Percentiles rank a stretch among this genome's conserved stretches.
Evolutionary conservation across 2,888 invertebrate genomes (phyloP).

Genomic region (Chironomus riparius): DNA sequence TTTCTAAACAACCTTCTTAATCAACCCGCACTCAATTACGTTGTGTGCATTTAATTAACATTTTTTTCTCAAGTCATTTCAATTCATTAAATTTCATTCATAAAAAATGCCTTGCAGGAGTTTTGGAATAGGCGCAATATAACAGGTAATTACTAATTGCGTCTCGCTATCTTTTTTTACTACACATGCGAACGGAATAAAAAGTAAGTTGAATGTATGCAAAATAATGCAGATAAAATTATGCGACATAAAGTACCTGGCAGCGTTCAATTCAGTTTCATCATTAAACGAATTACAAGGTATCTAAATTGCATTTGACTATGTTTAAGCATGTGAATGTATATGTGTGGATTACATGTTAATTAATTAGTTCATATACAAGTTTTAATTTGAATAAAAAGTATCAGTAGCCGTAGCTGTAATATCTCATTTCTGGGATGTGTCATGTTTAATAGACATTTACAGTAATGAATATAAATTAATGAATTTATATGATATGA

Average conservation of each 20-base stretch:
- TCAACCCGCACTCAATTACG: neutral
- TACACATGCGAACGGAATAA: neutral
- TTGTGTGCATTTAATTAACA: neutral
- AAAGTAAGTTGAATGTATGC: neutral
- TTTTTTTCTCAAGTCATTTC: neutral
- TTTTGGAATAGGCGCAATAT: neutral
- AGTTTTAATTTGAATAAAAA: slow-evolving; percentile 13
- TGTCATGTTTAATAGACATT: neutral
- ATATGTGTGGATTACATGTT: slow-evolving; percentile 8
- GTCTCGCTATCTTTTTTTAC: neutral
- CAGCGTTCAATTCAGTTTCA: neutral
- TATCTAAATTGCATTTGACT: neutral
- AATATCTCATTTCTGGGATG: neutral
- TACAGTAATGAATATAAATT: no score
- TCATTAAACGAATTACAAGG: neutral
- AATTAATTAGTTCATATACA: slow-evolving; percentile 16
- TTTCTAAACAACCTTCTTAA: no score
- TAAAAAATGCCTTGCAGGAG: neutral
- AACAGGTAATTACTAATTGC: neutral
- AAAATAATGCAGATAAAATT: neutral
- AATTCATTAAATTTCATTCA: neutral
- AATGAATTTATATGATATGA: no score
- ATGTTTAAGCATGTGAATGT: neutral
- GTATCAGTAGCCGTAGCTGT: neutral
- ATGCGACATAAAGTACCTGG: slow-evolving; percentile 15